These are phyloP conservation scores for Anoplolepis gracilipes DNA, from an alignment of 1,140 invertebrate genomes.

Conservation along the genomic window DNA sequence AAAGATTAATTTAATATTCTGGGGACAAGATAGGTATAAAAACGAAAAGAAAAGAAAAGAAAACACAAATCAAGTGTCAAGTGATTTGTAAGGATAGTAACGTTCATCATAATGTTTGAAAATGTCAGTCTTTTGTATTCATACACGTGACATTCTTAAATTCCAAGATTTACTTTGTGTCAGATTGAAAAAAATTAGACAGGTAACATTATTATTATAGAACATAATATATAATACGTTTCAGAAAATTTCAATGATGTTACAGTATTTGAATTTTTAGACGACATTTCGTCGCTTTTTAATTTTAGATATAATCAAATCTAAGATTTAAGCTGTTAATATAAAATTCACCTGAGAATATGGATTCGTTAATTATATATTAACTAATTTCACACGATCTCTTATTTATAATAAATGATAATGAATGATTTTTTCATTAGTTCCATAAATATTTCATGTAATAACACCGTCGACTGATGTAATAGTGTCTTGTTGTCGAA, in stretches of 20 bases:
- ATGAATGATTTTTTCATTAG: not conserved
- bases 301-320: not conserved
- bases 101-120: not conserved
- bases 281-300: not conserved
- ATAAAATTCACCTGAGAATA: not conserved
- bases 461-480: not conserved
- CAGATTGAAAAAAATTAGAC: not conserved
- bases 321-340: not conserved
- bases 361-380: not conserved
- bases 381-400: not conserved
- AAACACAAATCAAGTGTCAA: not conserved
- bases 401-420: not conserved
- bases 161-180: not conserved
- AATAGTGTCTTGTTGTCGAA: not conserved
- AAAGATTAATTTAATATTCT: conserved; percentile 16
- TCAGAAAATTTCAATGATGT: not conserved
- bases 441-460: not conserved
- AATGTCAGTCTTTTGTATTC: not conserved
- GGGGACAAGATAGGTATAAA: not conserved
- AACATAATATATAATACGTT: not conserved
- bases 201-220: not conserved
- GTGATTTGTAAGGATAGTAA: not conserved
- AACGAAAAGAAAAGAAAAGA: not conserved
- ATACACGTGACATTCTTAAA: not conserved
- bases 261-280: not conserved